Evolutionary conservation across 2,888 invertebrate genomes (phyloP).

Genomic region (Tinea semifulvella): DNA sequence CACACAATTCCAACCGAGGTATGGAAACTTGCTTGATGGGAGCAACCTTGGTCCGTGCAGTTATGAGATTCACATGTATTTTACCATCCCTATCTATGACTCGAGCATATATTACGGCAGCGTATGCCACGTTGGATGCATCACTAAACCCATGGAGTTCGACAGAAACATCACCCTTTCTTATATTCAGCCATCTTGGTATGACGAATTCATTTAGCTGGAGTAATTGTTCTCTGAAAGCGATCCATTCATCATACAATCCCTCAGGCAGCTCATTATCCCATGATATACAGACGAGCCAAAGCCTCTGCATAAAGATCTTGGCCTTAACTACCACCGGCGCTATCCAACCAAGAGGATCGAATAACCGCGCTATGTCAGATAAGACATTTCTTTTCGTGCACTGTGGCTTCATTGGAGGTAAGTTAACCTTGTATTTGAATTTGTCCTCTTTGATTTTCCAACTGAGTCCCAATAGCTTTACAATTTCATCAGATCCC

Average conservation of each 20-base stretch:
- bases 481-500: conserved; percentile 19
- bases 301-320: conserved; percentile 21
- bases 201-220: conserved; percentile 15
- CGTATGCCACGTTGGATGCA: conserved; percentile 19
- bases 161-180: neutral
- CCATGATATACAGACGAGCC: conserved; percentile 19
- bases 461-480: conserved; percentile 24
- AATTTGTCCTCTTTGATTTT: conserved; percentile 21
- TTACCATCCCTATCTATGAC: neutral
- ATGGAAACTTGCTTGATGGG: conserved; percentile 20
- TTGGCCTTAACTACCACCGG: conserved; percentile 20
- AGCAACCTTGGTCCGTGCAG: conserved; percentile 22
- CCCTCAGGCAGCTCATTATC: conserved; percentile 18
- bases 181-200: conserved; percentile 19
- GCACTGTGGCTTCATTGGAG: conserved; percentile 12
- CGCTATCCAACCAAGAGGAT: conserved; percentile 25
- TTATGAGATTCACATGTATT: conserved; percentile 16
- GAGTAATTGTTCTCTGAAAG: conserved; percentile 15
- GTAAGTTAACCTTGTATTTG: conserved; percentile 19
- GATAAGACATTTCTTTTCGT: conserved; percentile 23
- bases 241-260: conserved; percentile 17
- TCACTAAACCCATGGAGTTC: conserved; percentile 22
- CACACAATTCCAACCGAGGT: conserved; percentile 22
- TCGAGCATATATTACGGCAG: conserved; percentile 20
- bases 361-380: conserved; percentile 23